Base-by-base conservation (phyloP, 2,888 invertebrate species). In the Spisula solida region DNA sequence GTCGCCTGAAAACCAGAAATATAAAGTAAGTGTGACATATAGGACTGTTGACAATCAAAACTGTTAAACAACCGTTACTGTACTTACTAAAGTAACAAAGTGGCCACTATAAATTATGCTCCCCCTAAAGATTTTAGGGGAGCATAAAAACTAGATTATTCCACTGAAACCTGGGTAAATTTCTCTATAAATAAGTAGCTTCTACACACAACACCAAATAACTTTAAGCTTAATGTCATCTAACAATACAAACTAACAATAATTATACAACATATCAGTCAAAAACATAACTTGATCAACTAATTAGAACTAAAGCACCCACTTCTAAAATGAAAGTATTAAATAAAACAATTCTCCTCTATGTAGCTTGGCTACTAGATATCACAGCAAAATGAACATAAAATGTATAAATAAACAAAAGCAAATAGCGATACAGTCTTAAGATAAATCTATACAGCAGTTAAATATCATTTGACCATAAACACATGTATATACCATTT, bases 331-430 rank as follows among this genome's bases (percentile, higher is more conserved):
- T 66, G 60, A 66, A 66, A 66, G 16, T 51, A 66, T 10, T 66
- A 66, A n/a, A 66, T n/a, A n/a, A 66, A 66, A 25, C 6, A 66
- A 41, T 25, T 25, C 12, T 66, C n/a, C n/a, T 10, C 60, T 66
- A n/a, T 12, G 60, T 66, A 66, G 60, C 60, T 66, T 66, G 60
- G 60, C 60, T 66, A 66, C 60, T 1, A 66, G 10, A 25, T 66
- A 66, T 66, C 60, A 66, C 60, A 66, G 60, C 60, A 66, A 66
- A 66, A 10, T 66, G 20, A 25, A 66, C n/a, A n/a, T 12, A 66
- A 66, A 66, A 66, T 66, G 60, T n/a, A 66, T 66, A 66, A 66
- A 66, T 66, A 66, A 66, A 66, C 25, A 66, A 25, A 25, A 66
- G 51, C 14, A 51, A 51, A 8, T 10, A 66, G 0, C 8, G n/a